Base-by-base conservation (phyloP, 1,140 invertebrate genomes). In the Cylas formicarius region DNA sequence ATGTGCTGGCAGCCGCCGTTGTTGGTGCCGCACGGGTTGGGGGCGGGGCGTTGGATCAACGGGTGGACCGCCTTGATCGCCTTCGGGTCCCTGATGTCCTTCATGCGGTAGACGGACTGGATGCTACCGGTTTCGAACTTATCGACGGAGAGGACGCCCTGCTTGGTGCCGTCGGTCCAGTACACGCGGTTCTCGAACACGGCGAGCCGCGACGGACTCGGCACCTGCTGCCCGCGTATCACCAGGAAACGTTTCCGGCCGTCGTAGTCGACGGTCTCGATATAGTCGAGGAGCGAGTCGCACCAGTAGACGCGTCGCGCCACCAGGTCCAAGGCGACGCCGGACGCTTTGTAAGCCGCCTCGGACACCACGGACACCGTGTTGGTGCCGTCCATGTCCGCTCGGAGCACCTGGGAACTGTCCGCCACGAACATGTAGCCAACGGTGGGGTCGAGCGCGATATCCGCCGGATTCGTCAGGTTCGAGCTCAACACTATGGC, bases 391-490 rank as follows among this genome's bases (percentile, higher is more conserved):
- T 94, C 90, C 90, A 95, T 94, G 46, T 91, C 86, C 0, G 90
- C 86, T 21, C 89, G 71, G 8, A 94, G 63, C 27, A 95, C 78
- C 64, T 90, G 86, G 31, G 86, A 90, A 43, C 84, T 87, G 55
- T 97, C 93, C 18, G 92, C 89, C 11, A 97, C 84, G 63, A 98
- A 97, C 85, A 98, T 86, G 21, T 83, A 78, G 47, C 93, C 93
- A 0, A 81, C 69, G 0, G 84, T 84, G 2, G 94, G 91, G 67
- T 98, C 94, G 7, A 98, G 62, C 0, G 86, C 90, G 28, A 99
- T 78, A 63, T 97, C 92, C 0, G 84, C 74, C 0, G 93, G 93
- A 50, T 80, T 84, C 3, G 90, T 94, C 0, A 98, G 68, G 62
- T 97, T 96, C 26, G 88, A 86, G 2, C 90, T 86, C 0, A 98